These are phyloP conservation scores for Galaxias olidus DNA, from an alignment of 2,797 vertebrate genomes.

Conservation along the genomic window DNA sequence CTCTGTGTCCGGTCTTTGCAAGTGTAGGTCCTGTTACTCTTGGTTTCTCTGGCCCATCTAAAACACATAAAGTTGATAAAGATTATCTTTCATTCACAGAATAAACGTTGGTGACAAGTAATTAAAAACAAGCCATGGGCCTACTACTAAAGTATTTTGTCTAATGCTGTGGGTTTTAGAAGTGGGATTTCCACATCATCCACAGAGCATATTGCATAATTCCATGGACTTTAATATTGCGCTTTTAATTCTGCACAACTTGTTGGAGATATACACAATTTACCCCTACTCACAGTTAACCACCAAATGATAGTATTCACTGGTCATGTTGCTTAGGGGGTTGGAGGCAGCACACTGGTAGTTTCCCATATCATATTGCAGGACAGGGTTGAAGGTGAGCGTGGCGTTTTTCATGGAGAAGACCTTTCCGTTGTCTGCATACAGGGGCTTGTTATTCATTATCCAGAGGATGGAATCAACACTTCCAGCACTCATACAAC, in stretches of 20 bases:
- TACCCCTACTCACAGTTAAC: constrained; percentile 39
- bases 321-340: constrained; percentile 17
- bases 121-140: too few species aligned
- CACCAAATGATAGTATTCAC: constrained; percentile 21
- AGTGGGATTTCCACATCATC: too few species aligned
- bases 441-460: constrained; percentile 8
- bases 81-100: neutral
- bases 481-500: constrained; percentile 29
- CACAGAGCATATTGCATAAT: neutral
- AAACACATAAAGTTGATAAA: neutral
- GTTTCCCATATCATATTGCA: constrained; percentile 28
- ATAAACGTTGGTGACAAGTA: neutral
- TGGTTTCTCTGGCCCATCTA: constrained; percentile 54
- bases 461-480: constrained; percentile 34
- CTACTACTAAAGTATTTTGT: too few species aligned
- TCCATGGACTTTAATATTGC: neutral
- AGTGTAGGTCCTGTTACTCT: constrained; percentile 26
- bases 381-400: constrained; percentile 41
- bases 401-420: constrained; percentile 35
- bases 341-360: constrained; percentile 43
- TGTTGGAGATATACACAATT: too few species aligned
- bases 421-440: neutral
- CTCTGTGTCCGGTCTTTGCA: neutral
- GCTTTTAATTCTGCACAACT: too few species aligned
- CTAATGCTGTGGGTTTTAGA: too few species aligned